phyloP scores from a whole-genome alignment of 2,113 vertebrate genomes.

The Haemorhous mexicanus region DNA sequence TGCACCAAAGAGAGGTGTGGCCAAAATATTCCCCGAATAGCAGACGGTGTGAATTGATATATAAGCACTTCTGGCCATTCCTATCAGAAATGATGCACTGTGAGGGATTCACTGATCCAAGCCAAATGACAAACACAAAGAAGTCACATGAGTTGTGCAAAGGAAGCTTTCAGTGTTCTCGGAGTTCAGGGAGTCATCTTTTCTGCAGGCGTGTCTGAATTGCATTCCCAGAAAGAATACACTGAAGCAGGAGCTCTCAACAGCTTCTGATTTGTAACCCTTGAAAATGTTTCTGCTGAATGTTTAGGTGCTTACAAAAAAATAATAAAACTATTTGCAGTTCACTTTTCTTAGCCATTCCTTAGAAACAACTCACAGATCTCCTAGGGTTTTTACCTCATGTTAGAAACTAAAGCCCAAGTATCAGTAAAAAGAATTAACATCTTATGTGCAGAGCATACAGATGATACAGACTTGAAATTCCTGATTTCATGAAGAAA shows the following conservation, averaged over 20 bases:
- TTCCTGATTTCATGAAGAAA: background rate
- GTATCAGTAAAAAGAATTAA: background rate
- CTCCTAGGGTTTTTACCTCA: background rate
- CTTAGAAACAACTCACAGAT: background rate
- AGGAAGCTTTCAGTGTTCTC: conserved; percentile 38
- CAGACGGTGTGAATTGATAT: background rate
- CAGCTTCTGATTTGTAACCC: background rate
- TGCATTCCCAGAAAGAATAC: background rate
- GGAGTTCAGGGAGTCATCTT: conserved; percentile 21
- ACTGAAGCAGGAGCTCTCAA: background rate
- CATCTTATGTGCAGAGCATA: background rate
- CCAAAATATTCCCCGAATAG: conserved; percentile 4
- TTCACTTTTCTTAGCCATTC: background rate
- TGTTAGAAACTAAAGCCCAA: background rate
- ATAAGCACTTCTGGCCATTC: conserved; percentile 27
- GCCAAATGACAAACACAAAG: conserved; percentile 53
- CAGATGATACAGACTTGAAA: background rate
- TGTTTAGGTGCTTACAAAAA: background rate
- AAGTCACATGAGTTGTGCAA: conserved; percentile 43
- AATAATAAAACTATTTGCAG: background rate
- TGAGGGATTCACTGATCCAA: conserved; percentile 46
- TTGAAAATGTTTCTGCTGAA: background rate
- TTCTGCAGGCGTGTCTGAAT: background rate
- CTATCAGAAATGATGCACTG: conserved; percentile 32
- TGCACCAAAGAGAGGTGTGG: background rate